Percentiles rank a stretch among this genome's conserved stretches.
These are phyloP conservation scores for Aphidius gifuensis DNA, from an alignment of 1,140 invertebrate genomes.

Conservation along the genomic window DNA sequence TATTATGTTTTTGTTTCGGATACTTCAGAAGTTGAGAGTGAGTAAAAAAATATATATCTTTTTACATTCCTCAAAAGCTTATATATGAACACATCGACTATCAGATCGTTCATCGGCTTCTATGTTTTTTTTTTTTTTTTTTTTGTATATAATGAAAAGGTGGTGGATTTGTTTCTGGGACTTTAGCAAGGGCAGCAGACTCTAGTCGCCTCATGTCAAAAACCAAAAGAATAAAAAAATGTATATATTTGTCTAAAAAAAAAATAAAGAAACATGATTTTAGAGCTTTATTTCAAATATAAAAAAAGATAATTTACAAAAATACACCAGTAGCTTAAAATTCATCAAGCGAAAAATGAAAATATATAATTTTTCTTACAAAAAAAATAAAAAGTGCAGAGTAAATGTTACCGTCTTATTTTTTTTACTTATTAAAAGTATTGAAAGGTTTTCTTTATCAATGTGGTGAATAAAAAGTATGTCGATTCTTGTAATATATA, in stretches of 20 bases:
- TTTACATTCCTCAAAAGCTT: slow-evolving; percentile 50
- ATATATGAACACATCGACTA: slow-evolving; percentile 22
- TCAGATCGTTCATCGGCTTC: slow-evolving; percentile 38
- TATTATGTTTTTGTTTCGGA: background rate
- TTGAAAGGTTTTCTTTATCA: slow-evolving; percentile 4
- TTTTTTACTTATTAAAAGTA: no score
- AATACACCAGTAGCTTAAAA: no score
- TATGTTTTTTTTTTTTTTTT: slow-evolving; percentile 20
- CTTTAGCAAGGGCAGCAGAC: slow-evolving; percentile 1
- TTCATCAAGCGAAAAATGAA: no score
- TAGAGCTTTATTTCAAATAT: no score
- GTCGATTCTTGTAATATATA: background rate
- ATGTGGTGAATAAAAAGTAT: slow-evolving; percentile 3
- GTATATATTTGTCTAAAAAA: slow-evolving; percentile 18
- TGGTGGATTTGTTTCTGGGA: slow-evolving; percentile 46
- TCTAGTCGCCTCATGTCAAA: no score
- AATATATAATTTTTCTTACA: no score
- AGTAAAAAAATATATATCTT: slow-evolving; percentile 20
- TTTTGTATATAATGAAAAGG: slow-evolving; percentile 35
- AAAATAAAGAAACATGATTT: background rate
- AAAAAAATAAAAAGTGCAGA: no score
- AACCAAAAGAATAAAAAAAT: background rate
- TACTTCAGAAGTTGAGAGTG: slow-evolving; percentile 18
- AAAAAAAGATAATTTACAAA: no score
- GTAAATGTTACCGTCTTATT: no score